phyloP scores from a whole-genome alignment of 2,888 invertebrate species.

The Drepana falcataria region DNA sequence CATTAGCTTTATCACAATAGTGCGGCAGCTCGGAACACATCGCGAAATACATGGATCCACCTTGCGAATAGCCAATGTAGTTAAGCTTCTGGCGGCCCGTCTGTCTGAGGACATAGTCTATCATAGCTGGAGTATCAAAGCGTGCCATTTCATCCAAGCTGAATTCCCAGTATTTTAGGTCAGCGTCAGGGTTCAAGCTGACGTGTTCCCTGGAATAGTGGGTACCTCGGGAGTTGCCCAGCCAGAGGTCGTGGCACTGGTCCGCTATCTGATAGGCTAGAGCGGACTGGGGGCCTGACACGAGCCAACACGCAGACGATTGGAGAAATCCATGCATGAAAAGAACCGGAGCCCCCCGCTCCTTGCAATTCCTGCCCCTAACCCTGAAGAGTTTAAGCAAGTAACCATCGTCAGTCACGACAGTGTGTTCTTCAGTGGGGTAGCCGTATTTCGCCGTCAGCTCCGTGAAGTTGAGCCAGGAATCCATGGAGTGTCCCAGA shows the following conservation, averaged over 20 bases:
- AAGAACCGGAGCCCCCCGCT: slow-evolving; percentile 39
- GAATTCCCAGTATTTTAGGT: slow-evolving; percentile 65
- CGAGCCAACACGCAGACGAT: slow-evolving; percentile 51
- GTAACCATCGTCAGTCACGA: slow-evolving; percentile 55
- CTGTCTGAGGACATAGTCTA: slow-evolving; percentile 29
- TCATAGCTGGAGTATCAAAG: slow-evolving; percentile 82
- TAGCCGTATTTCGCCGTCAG: slow-evolving; percentile 38
- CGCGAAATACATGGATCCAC: slow-evolving; percentile 75
- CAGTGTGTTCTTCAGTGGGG: slow-evolving; percentile 40
- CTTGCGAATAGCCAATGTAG: slow-evolving; percentile 83
- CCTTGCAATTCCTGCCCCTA: slow-evolving; percentile 27
- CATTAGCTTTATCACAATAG: slow-evolving; percentile 76
- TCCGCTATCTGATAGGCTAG: slow-evolving; percentile 23
- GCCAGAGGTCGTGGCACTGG: slow-evolving; percentile 33
- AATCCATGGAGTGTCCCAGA: slow-evolving; percentile 31
- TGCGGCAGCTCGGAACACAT: slow-evolving; percentile 70
- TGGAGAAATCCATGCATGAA: slow-evolving; percentile 57
- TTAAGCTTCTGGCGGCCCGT: slow-evolving; percentile 74
- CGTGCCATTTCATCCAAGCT: slow-evolving; percentile 80
- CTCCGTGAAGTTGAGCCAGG: slow-evolving; percentile 41
- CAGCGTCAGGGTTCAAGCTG: slow-evolving; percentile 33
- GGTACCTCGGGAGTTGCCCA: slow-evolving; percentile 47
- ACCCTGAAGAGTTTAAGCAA: slow-evolving; percentile 46
- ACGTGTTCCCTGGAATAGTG: slow-evolving; percentile 77
- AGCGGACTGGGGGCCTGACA: slow-evolving; percentile 44